Evolutionary conservation across 2,113 vertebrate species (phyloP).

Genomic region (Ardeotis arabs): DNA sequence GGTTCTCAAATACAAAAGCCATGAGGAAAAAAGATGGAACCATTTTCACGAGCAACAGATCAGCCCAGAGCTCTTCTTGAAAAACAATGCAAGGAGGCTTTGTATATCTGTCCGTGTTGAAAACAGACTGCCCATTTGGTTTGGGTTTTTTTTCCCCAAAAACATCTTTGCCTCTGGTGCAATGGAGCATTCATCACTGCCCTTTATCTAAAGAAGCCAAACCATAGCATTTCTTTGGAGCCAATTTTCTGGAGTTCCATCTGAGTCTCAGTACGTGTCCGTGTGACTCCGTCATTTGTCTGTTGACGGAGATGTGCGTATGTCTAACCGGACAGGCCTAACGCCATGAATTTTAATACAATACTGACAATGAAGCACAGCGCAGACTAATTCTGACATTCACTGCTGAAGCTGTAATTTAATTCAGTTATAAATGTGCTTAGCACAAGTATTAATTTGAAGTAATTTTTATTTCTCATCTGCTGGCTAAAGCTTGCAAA

Average conservation of each 20-base stretch:
- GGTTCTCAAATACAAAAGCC: background rate
- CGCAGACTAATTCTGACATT: background rate
- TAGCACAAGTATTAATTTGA: background rate
- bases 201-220: background rate
- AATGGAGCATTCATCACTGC: background rate
- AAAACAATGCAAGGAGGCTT: background rate
- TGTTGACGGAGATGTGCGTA: background rate
- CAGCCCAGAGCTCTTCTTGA: background rate
- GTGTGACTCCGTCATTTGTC: background rate
- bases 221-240: background rate
- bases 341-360: background rate
- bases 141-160: background rate
- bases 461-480: background rate
- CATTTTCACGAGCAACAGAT: background rate
- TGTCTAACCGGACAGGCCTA: background rate
- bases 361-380: background rate
- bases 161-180: background rate
- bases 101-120: background rate
- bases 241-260: background rate
- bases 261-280: rapidly evolving
- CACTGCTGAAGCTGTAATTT: background rate
- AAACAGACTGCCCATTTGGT: background rate
- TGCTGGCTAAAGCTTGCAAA: constrained; percentile 36
- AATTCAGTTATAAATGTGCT: background rate
- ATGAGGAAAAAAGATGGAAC: background rate